phyloP scores from a whole-genome alignment of 2,797 vertebrate species.

The Antrozous pallidus region DNA sequence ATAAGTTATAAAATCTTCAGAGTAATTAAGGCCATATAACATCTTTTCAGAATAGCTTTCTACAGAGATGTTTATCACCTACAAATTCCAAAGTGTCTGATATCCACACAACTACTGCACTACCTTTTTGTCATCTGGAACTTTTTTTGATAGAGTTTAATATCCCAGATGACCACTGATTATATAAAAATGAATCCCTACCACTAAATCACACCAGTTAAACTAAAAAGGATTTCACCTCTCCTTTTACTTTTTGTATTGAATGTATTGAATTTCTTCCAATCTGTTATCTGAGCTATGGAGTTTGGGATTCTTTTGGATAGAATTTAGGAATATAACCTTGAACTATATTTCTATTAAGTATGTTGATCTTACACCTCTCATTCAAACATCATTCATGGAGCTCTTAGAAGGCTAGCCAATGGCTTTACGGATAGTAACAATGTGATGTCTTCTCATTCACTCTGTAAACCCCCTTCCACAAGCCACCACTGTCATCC shows the following conservation, averaged over 20 bases:
- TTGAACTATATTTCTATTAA: neutral
- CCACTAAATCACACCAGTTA: neutral
- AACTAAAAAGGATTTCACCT: neutral
- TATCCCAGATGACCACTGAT: neutral
- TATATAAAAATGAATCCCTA: neutral
- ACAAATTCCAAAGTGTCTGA: neutral
- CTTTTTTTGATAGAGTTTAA: neutral
- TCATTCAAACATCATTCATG: neutral
- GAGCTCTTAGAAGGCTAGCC: neutral
- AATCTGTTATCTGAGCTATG: neutral
- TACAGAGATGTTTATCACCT: neutral
- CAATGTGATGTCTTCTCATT: neutral
- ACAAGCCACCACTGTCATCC: neutral
- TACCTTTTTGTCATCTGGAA: neutral
- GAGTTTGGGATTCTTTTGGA: neutral
- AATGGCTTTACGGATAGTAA: neutral
- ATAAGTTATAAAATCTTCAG: neutral
- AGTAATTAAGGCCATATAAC: neutral
- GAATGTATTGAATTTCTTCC: neutral
- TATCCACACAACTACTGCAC: neutral
- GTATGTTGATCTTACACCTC: neutral
- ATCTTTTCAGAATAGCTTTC: slow-evolving; percentile 8
- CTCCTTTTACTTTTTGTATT: neutral
- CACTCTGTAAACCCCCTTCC: neutral
- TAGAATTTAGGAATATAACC: neutral